phyloP scores from a whole-genome alignment of 1,140 invertebrate species.

The Calephelis virginiensis region DNA sequence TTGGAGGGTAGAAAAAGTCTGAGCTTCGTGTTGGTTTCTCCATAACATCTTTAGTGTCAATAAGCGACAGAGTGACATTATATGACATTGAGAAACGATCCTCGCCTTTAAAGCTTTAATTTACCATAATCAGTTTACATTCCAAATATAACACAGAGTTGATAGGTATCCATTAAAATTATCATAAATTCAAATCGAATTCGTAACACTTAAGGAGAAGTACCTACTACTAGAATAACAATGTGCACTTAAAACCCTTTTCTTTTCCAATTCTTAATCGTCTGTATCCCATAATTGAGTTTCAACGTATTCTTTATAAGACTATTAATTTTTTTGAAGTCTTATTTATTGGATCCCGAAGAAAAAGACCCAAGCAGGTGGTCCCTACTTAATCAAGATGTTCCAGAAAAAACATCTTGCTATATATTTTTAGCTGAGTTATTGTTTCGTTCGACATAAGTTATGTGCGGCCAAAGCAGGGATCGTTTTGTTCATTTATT shows the following conservation, averaged over 20 bases:
- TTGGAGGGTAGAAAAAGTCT: too few relatives aligned
- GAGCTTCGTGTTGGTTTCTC: too few relatives aligned
- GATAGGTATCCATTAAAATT: too few relatives aligned
- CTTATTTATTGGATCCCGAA: conserved; percentile 68
- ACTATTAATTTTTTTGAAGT: conserved; percentile 64
- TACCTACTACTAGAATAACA: too few relatives aligned
- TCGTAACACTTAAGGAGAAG: too few relatives aligned
- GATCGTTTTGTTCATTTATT: conserved; percentile 61
- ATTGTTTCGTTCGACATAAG: conserved; percentile 62
- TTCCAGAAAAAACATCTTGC: conserved; percentile 69
- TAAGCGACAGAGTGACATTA: too few relatives aligned
- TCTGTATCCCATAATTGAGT: conserved; percentile 54
- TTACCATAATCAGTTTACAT: too few relatives aligned
- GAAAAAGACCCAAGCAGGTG: conserved; percentile 63
- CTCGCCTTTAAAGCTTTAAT: too few relatives aligned
- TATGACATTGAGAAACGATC: too few relatives aligned
- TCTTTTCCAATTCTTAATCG: conserved; percentile 32
- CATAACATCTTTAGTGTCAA: too few relatives aligned
- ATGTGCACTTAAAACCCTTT: conserved; percentile 3
- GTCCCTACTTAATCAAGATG: conserved; percentile 77
- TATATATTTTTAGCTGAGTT: conserved; percentile 72
- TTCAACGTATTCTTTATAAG: conserved; percentile 66
- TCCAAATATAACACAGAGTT: too few relatives aligned
- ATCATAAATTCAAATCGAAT: too few relatives aligned
- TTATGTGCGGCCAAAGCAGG: conserved; percentile 49